phyloP scores from a whole-genome alignment of 2,888 invertebrate genomes.

The Himalopsyche japonica region DNA sequence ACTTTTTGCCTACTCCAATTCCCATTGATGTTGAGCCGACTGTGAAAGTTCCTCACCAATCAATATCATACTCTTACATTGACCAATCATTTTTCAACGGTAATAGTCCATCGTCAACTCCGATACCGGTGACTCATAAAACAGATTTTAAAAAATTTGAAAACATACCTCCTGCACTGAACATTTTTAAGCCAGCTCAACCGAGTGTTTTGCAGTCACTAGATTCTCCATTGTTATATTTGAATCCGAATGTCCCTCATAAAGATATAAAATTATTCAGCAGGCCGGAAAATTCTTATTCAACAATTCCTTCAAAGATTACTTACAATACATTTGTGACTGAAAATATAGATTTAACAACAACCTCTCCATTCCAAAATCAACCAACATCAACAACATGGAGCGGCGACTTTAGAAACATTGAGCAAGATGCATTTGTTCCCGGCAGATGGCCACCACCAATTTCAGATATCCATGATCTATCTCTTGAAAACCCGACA shows the following conservation, averaged over 20 bases:
- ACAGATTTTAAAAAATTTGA: constrained; percentile 51
- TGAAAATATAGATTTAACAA: background rate
- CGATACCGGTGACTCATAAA: constrained; percentile 48
- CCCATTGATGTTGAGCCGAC: constrained; percentile 15
- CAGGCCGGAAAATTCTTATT: constrained; percentile 31
- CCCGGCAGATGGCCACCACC: constrained; percentile 38
- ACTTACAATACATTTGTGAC: background rate
- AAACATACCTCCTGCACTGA: constrained; percentile 51
- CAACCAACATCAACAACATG: background rate
- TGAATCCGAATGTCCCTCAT: constrained; percentile 58
- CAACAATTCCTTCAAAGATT: constrained; percentile 38
- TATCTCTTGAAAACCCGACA: constrained; percentile 33
- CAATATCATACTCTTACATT: constrained; percentile 32
- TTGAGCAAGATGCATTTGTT: constrained; percentile 26
- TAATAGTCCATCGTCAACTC: background rate
- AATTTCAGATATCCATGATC: constrained; percentile 7
- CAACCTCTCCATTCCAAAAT: background rate
- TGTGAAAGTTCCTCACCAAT: background rate
- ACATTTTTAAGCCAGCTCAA: constrained; percentile 55
- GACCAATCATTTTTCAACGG: constrained; percentile 28
- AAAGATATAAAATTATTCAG: constrained; percentile 57
- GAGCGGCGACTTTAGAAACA: constrained; percentile 27
- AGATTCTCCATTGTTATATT: constrained; percentile 63
- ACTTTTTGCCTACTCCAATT: constrained; percentile 36
- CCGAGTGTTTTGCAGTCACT: constrained; percentile 58